A percentile compares a stretch with the other conserved stretches of the same genome.
Evolutionary conservation across 1,140 invertebrate species (phyloP).

Genomic region (Proales similis): DNA sequence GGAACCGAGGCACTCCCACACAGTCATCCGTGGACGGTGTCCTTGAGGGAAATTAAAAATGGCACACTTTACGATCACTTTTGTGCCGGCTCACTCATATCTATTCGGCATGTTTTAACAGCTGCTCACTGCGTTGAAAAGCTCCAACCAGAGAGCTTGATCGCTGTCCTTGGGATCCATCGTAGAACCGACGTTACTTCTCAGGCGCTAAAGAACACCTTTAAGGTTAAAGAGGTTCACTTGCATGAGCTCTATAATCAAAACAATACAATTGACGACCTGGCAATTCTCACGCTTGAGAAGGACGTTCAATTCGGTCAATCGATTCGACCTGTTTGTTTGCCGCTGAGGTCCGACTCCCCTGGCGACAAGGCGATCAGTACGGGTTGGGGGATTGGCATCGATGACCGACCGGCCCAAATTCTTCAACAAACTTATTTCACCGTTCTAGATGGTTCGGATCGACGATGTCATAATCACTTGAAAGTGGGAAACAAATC

Average conservation of each 20-base stretch:
- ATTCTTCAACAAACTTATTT: constrained; percentile 8
- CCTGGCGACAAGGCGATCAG: background rate
- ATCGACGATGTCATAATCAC: background rate
- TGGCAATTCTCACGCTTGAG: background rate
- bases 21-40: constrained; percentile 28
- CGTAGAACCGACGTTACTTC: constrained; percentile 9
- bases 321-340: constrained; percentile 10
- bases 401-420: background rate
- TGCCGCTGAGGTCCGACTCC: background rate
- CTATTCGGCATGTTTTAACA: background rate
- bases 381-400: constrained; percentile 20
- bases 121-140: constrained; percentile 27
- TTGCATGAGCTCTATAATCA: too few relatives aligned
- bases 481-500: background rate
- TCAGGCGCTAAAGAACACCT: background rate
- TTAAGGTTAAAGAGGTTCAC: constrained; percentile 1
- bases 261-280: constrained; percentile 18
- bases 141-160: background rate
- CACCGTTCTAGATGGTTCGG: background rate
- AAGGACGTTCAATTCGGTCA: constrained; percentile 7
- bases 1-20: constrained; percentile 3
- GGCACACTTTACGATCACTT: constrained; percentile 35
- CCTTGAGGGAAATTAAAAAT: constrained; percentile 10
- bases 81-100: constrained; percentile 22
- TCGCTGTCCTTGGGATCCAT: constrained; percentile 25